Evolutionary conservation across 2,113 vertebrate genomes (phyloP), one percentile per base, ranked within the genome.

Genomic region (Periophthalmodon schlosseri): DNA sequence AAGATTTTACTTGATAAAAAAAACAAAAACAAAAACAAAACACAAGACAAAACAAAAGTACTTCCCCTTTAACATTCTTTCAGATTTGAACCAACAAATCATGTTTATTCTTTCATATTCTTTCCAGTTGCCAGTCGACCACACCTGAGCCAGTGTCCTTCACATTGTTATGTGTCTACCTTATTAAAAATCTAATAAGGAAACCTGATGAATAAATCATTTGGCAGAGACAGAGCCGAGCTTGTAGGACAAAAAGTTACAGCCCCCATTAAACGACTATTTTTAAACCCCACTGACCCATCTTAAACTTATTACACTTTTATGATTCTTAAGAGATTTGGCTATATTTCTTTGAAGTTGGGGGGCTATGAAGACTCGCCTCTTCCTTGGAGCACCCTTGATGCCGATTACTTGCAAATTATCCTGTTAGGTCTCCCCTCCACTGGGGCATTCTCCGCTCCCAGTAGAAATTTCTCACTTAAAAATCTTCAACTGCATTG

Each of bases 341-440:
- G 23, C 39, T 58, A 65, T 74, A 68, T 74, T 39, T 64, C 81
- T 85, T 80, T 85, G 81, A 88, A 85, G 84, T 77, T 23, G 57
- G 65, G 69, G 78, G 58, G 33, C 58, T 75, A 4, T 57, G 71
- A 75, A 81, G 64, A 72, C 65, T 79, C 72, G 20, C 20, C 65
- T 74, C 66, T 78, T 13, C 61, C 63, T 64, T 69, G 63, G 60
- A 78, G 74, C 69, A 74, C 80, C 73, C 84, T 72, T 70, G 69
- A 76, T 84, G 61, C 74, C 72, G 50, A 83, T 90, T 88, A 84
- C 69, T n/a, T 72, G 64, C 46, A 78, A 72, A 79, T 87, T 82
- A 87, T 84, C 77, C 78, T 77, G 69, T 79, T 76, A 85, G 46
- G 74, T 18, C 39, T 44, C 9, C 9, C 8, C 39, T 10, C 8